Evolutionary conservation across 2,113 vertebrate genomes (phyloP), one percentile per base, ranked within the genome.

Genomic region (Tragulus kanchil): DNA sequence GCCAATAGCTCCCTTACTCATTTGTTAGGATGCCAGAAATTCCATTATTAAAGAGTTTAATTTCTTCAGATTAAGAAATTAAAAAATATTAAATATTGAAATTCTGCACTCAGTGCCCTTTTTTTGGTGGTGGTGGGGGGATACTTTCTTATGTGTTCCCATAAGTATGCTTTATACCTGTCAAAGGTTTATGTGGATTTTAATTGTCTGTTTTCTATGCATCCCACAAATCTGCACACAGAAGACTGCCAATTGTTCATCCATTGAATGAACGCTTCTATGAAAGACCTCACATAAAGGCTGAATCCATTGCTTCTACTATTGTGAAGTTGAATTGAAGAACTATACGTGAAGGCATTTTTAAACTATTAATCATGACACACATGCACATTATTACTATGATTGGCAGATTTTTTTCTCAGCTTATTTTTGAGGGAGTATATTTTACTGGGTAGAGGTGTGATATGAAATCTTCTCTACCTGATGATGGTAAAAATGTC

Each of bases 21-120:
- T 31, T 91, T 92, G 52, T 61, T 95, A 75, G 52, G 42, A 90
- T 62, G 87, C 0, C 45, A 93, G 62, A 96, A 77, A 90, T 75
- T 79, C 31, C 5, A 52, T 83, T n/a, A 67, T 31, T 61, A 88
- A 85, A n/a, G 9, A 95, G 52, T 56, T 92, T 94, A 83, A 96
- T 83, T 91, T 97, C 67, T 95, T 89, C 42, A 61, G 61, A 56
- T 64, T 84, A 62, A 84, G 13, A 26, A 21, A 81, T 89, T 90
- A 84, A 11, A 26, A 21, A 81, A 86, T 90, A 36, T 73, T 81
- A 67, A 23, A 28, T 50, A 56, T 31, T 73, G 50, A 90, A 71
- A 73, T 83, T 42, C 50, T 93, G 8, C 36, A n/a, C 25, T 69
- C 28, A 82, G 21, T 19, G 23, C 13, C 36, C 26, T 59, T 83